A percentile compares a stretch with the other conserved stretches of the same genome.
Evolutionary conservation across 2,113 vertebrate genomes (phyloP).

Genomic region (Bubo bubo): DNA sequence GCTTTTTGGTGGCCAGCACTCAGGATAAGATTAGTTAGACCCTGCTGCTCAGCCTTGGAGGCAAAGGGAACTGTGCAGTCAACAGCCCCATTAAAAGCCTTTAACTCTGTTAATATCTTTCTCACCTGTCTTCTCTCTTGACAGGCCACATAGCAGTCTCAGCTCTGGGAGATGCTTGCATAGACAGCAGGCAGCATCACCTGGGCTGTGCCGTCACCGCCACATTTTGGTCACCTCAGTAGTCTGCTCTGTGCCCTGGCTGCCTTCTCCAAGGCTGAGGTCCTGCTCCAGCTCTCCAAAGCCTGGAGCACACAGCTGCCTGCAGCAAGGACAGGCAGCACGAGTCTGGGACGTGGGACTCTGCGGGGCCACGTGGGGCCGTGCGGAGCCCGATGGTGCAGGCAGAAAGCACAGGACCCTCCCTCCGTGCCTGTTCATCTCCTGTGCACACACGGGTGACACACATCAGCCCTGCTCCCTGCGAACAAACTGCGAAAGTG

Average conservation of each 20-base stretch:
- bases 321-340: no score
- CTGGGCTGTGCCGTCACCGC: not conserved
- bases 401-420: not conserved
- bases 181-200: not conserved
- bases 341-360: accelerated
- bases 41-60: not conserved
- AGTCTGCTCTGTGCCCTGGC: not conserved
- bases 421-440: accelerated
- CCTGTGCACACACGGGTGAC: not conserved
- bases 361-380: not conserved
- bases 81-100: not conserved
- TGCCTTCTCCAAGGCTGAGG: not conserved
- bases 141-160: not conserved
- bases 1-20: not conserved
- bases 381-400: accelerated
- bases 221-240: accelerated
- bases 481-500: not conserved
- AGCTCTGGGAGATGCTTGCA: not conserved
- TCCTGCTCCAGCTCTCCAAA: not conserved
- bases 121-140: not conserved
- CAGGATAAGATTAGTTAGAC: not conserved
- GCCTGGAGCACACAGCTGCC: not conserved
- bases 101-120: not conserved
- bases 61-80: not conserved
- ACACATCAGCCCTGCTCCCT: accelerated